These are phyloP conservation scores for Mohoua ochrocephala DNA, from an alignment of 2,113 vertebrate species.

Conservation along the genomic window DNA sequence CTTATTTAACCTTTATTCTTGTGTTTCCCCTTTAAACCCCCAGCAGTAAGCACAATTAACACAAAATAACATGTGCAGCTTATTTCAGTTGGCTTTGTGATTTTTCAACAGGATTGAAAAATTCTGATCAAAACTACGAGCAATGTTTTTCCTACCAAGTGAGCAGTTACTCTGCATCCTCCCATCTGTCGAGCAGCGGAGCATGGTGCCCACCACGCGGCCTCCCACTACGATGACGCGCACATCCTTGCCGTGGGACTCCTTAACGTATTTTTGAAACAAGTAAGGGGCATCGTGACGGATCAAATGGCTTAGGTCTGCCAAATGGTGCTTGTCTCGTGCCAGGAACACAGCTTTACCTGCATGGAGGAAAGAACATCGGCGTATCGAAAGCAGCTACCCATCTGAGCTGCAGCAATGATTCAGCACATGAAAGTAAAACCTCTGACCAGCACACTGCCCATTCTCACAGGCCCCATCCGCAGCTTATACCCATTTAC, in stretches of 20 bases:
- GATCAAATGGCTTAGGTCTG: constrained; percentile 80
- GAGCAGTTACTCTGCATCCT: constrained; percentile 85
- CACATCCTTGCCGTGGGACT: constrained; percentile 80
- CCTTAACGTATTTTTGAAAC: constrained; percentile 81
- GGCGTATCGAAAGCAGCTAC: neutral
- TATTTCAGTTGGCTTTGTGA: neutral
- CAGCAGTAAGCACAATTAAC: neutral
- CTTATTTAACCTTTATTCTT: neutral
- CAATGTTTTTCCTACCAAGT: constrained; percentile 70
- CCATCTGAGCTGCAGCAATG: neutral
- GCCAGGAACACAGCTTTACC: constrained; percentile 83
- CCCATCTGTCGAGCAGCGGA: constrained; percentile 81
- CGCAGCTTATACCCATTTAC: neutral
- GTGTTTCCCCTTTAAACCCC: neutral
- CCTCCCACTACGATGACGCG: constrained; percentile 82
- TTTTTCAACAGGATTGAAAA: neutral
- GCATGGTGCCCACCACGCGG: constrained; percentile 82
- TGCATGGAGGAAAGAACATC: neutral
- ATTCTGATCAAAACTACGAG: neutral
- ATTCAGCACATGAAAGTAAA: neutral
- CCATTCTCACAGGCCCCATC: neutral
- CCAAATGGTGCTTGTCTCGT: constrained; percentile 81
- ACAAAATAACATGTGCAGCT: neutral
- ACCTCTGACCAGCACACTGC: neutral
- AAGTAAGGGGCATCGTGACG: constrained; percentile 81